phyloP scores from a whole-genome alignment of 2,888 invertebrate genomes.

The Caenorhabditis sp. region DNA sequence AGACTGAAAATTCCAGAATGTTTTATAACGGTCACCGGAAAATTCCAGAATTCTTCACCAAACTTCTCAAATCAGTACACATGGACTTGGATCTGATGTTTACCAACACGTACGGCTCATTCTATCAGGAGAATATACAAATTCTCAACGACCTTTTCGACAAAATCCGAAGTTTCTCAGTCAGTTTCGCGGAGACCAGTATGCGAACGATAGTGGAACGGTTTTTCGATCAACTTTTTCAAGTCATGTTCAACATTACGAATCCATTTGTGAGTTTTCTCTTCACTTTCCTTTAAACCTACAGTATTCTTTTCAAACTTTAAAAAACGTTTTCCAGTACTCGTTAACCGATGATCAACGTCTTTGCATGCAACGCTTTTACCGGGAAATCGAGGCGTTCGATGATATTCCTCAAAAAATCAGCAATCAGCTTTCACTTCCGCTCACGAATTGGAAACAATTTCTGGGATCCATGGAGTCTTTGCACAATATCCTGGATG shows the following conservation, averaged over 20 bases:
- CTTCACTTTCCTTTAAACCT: neutral
- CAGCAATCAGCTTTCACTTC: slow-evolving; percentile 42
- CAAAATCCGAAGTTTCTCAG: slow-evolving; percentile 36
- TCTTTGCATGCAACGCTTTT: slow-evolving; percentile 33
- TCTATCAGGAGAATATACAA: slow-evolving; percentile 50
- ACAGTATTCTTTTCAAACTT: neutral
- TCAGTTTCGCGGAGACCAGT: slow-evolving; percentile 39
- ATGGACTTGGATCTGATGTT: slow-evolving; percentile 53
- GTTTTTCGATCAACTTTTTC: slow-evolving; percentile 54
- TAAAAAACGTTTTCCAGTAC: slow-evolving; percentile 25
- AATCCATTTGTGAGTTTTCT: slow-evolving; percentile 54
- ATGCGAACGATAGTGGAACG: slow-evolving; percentile 41
- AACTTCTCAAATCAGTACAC: slow-evolving; percentile 32
- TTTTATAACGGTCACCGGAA: too few species aligned
- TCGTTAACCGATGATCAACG: slow-evolving; percentile 16
- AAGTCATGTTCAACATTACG: slow-evolving; percentile 43
- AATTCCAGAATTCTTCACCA: slow-evolving; percentile 37
- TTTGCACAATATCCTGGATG: slow-evolving; percentile 42
- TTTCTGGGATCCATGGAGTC: slow-evolving; percentile 48
- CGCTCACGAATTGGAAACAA: slow-evolving; percentile 48
- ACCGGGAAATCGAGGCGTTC: slow-evolving; percentile 32
- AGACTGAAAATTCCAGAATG: too few species aligned
- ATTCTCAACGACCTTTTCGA: slow-evolving; percentile 39
- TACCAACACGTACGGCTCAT: slow-evolving; percentile 44
- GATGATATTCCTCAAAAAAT: slow-evolving; percentile 50